phyloP scores from a whole-genome alignment of 30 jellyfish, hydroid and myxozoan species.

The Hydractinia symbiolongicarpus region DNA sequence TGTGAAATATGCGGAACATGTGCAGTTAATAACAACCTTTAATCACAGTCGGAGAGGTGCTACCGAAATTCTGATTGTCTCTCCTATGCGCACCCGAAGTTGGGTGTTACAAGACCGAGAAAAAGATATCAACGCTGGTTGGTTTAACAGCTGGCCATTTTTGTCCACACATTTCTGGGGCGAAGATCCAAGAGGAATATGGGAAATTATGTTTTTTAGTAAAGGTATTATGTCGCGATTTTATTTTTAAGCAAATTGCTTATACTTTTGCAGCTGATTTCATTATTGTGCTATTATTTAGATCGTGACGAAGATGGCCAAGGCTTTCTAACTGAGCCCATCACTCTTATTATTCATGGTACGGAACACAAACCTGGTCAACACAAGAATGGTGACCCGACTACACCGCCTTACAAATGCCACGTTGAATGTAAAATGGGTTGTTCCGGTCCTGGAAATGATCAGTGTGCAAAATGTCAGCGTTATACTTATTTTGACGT shows the following conservation, averaged over 20 bases:
- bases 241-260: background rate
- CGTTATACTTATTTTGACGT: slow-evolving; percentile 26
- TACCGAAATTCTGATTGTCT: slow-evolving; percentile 51
- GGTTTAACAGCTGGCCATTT: slow-evolving; percentile 69
- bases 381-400: slow-evolving; percentile 3
- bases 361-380: slow-evolving; percentile 81
- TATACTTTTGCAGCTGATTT: background rate
- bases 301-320: slow-evolving; percentile 42
- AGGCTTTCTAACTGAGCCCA: slow-evolving; percentile 55
- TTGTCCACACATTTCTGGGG: slow-evolving; percentile 95
- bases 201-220: slow-evolving; percentile 67
- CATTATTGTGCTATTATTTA: background rate
- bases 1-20: slow-evolving; percentile 80
- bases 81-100: slow-evolving; percentile 91
- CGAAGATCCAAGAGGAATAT: slow-evolving; percentile 72
- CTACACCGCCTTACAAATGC: slow-evolving; percentile 33
- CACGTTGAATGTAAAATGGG: slow-evolving; percentile 72
- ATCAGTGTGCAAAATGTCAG: slow-evolving; percentile 69
- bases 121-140: slow-evolving; percentile 42
- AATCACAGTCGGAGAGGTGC: slow-evolving; percentile 80
- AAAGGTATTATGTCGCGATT: background rate
- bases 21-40: slow-evolving; percentile 57
- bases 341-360: slow-evolving; percentile 69
- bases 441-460: slow-evolving; percentile 75
- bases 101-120: slow-evolving; percentile 53